These are phyloP conservation scores for Coremacera marginata DNA, from an alignment of 2,888 invertebrate genomes.

Conservation along the genomic window DNA sequence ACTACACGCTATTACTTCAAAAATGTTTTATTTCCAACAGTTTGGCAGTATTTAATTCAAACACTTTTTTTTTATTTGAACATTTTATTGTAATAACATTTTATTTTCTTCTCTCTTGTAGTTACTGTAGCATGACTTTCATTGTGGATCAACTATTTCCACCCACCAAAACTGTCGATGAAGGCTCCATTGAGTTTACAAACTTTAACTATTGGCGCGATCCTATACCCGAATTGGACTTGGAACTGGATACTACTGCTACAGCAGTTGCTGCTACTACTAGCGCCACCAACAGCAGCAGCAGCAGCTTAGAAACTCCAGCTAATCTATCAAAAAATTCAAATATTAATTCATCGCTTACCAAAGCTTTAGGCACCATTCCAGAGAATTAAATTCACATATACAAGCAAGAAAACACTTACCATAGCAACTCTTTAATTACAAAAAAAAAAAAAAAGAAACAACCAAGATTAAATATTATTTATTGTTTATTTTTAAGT, in stretches of 20 bases:
- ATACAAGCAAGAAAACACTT: background rate
- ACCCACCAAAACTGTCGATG: slow-evolving; percentile 75
- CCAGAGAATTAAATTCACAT: slow-evolving; percentile 61
- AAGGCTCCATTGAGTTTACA: slow-evolving; percentile 79
- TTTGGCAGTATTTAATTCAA: too few relatives aligned
- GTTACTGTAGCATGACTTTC: slow-evolving; percentile 94
- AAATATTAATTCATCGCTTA: slow-evolving; percentile 48
- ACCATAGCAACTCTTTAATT: background rate
- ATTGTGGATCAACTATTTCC: slow-evolving; percentile 98
- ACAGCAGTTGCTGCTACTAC: background rate
- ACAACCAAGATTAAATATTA: background rate
- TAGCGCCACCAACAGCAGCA: background rate
- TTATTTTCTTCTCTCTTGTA: slow-evolving; percentile 70
- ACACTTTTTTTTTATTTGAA: too few relatives aligned
- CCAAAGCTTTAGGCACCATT: slow-evolving; percentile 64
- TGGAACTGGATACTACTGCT: slow-evolving; percentile 55
- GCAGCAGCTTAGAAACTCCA: slow-evolving; percentile 31
- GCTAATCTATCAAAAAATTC: slow-evolving; percentile 42
- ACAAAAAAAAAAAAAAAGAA: background rate
- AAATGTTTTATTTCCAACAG: too few relatives aligned
- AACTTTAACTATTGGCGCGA: slow-evolving; percentile 95
- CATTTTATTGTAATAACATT: too few relatives aligned
- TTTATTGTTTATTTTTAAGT: slow-evolving; percentile 19
- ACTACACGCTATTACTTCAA: too few relatives aligned
- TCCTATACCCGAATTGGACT: slow-evolving; percentile 77